These are phyloP conservation scores for Steinernema khuongi DNA, from an alignment of 1,140 invertebrate genomes.

Conservation along the genomic window DNA sequence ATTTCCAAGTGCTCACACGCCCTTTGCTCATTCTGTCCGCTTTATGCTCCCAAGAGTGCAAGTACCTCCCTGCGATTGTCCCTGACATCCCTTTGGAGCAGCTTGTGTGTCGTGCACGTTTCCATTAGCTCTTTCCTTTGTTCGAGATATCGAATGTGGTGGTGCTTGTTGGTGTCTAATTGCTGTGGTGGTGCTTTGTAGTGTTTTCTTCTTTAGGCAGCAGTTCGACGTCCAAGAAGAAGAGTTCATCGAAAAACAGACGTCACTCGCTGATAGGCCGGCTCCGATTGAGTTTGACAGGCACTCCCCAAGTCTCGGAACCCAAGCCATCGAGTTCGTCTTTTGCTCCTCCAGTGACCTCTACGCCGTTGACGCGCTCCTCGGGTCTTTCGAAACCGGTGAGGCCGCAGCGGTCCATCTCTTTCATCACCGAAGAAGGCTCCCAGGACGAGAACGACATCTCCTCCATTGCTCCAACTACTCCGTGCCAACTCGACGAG, in stretches of 20 bases:
- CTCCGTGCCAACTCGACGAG: not conserved
- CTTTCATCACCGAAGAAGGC: constrained; percentile 41
- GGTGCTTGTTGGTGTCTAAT: not conserved
- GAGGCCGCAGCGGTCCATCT: constrained; percentile 41
- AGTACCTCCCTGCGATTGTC: not conserved
- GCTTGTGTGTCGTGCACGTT: too few relatives aligned
- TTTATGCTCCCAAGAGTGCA: constrained; percentile 1
- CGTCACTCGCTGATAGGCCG: not conserved
- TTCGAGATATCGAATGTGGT: not conserved
- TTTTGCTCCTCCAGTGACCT: not conserved
- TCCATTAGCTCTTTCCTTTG: not conserved
- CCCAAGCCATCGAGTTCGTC: not conserved
- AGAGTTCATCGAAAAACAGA: not conserved
- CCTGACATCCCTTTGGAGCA: not conserved
- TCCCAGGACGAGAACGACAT: constrained; percentile 2
- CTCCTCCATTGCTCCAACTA: too few relatives aligned
- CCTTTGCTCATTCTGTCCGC: not conserved
- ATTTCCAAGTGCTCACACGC: not conserved
- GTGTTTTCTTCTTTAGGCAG: not conserved
- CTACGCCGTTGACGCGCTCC: not conserved
- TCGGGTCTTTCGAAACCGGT: not conserved
- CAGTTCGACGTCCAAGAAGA: not conserved
- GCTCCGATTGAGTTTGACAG: not conserved
- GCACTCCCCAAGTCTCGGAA: not conserved
- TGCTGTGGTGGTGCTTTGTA: constrained; percentile 2